These are phyloP conservation scores for Upupa epops DNA, from an alignment of 2,113 vertebrate species.

Conservation along the genomic window DNA sequence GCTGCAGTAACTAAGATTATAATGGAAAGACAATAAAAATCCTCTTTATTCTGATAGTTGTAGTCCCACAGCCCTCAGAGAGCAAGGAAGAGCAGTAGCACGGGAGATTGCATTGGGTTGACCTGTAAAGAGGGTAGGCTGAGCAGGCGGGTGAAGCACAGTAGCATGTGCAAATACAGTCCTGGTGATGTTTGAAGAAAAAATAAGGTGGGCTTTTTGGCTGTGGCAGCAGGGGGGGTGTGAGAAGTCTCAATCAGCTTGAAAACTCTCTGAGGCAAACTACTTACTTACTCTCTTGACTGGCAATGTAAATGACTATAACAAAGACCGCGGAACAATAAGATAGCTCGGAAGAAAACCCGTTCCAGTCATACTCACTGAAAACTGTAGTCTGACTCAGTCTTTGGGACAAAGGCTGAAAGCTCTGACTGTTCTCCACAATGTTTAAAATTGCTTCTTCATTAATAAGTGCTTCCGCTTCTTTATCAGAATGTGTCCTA, in stretches of 20 bases:
- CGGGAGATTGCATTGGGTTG: background rate
- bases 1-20: background rate
- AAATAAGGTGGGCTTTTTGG: rapidly evolving
- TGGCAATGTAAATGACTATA: background rate
- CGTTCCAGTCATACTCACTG: constrained; percentile 75
- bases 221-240: background rate
- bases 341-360: background rate
- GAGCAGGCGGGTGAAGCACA: background rate
- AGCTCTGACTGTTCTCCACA: constrained; percentile 93
- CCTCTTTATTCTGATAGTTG: background rate
- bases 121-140: background rate
- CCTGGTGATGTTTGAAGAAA: background rate
- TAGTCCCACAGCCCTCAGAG: background rate
- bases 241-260: background rate
- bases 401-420: constrained; percentile 85
- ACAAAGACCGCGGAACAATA: background rate
- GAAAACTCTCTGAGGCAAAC: background rate
- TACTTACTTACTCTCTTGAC: background rate
- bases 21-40: background rate
- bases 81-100: background rate
- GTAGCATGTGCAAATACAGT: background rate
- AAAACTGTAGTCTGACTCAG: constrained; percentile 83
- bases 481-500: constrained; percentile 60
- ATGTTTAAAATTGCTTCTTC: constrained; percentile 96
- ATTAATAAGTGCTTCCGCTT: constrained; percentile 89